Evolutionary conservation across 2,113 vertebrate genomes (phyloP), one percentile per base, ranked within the genome.

Genomic region (Spermophilus dauricus): DNA sequence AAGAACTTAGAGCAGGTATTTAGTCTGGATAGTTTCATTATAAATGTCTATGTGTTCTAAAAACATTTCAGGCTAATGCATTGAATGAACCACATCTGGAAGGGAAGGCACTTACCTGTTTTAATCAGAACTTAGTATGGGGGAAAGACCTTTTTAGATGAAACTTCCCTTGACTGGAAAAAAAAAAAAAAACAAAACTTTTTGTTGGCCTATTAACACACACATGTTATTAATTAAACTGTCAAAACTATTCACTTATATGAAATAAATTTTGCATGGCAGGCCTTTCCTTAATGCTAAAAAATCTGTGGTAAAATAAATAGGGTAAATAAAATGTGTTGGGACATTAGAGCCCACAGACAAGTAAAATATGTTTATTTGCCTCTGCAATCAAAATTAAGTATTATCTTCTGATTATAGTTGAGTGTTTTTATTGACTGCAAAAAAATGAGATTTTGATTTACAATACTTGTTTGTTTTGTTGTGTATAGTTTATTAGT

Each of bases 1-100:
- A 95, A 96, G 89, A 96, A 96, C 63, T 93, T 85, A 80, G 20
- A 93, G 89, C 92, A 96, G 83, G 91, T 98, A 97, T 88, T 95
- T 96, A 95, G 84, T 96, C 42, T 96, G 32, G 81, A 90, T 80
- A 91, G 63, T 92, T 95, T 98, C 89, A 85, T 73, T 97, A 63
- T 82, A 94, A 95, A 97, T 85, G 83, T 81, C 77, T 96, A 6
- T 72, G 30, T 39, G 86, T 84, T 82, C 82, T 95, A 69, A 97
- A 96, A 93, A 28, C 84, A 95, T 92, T 93, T 95, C 5, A 69
- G 72, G 37, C 14, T 95, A 94, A 97, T 97, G 70, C 24, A 92
- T 63, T 77, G 45, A 90, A 85, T 92, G 61, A 67, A 81, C 22
- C 37, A 11, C 75, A 72, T 93, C 42, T 90, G 39, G 72, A 84